Percentiles rank a stretch among this genome's conserved stretches.
phyloP scores from a whole-genome alignment of 2,113 vertebrate genomes.

The Lophotis ruficrista region DNA sequence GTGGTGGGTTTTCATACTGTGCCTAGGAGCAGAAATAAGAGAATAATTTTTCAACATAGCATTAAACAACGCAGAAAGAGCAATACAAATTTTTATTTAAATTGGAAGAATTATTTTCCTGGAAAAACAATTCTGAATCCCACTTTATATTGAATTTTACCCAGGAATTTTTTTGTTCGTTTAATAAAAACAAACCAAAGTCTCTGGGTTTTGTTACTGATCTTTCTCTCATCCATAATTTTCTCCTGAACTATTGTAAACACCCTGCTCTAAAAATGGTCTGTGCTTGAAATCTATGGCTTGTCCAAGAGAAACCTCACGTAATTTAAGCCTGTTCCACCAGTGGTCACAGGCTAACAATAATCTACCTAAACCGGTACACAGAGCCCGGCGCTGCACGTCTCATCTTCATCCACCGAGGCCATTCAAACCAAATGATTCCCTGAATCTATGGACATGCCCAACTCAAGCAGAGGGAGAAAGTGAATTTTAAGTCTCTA shows the following conservation, averaged over 20 bases:
- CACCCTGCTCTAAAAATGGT: background rate
- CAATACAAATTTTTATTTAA: background rate
- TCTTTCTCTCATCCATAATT: background rate
- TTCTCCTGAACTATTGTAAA: background rate
- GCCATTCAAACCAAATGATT: background rate
- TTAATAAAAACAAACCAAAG: background rate
- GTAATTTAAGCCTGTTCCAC: background rate
- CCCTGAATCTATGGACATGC: background rate
- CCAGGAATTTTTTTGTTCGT: background rate
- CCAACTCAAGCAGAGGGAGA: background rate
- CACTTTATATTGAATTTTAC: background rate
- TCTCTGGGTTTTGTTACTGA: background rate
- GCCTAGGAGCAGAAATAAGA: constrained; percentile 77
- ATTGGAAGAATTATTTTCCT: background rate
- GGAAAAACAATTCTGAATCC: background rate
- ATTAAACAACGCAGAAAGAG: background rate
- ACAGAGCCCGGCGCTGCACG: background rate
- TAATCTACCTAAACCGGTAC: background rate
- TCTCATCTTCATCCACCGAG: background rate
- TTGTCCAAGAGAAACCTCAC: background rate
- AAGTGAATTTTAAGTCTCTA: background rate
- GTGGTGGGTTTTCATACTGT: constrained; percentile 97
- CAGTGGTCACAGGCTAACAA: background rate
- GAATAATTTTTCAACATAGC: background rate
- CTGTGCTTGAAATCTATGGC: background rate